Evolutionary conservation across 1,140 invertebrate genomes (phyloP), one percentile per base, ranked within the genome.

Genomic region (Aphis gossypii): DNA sequence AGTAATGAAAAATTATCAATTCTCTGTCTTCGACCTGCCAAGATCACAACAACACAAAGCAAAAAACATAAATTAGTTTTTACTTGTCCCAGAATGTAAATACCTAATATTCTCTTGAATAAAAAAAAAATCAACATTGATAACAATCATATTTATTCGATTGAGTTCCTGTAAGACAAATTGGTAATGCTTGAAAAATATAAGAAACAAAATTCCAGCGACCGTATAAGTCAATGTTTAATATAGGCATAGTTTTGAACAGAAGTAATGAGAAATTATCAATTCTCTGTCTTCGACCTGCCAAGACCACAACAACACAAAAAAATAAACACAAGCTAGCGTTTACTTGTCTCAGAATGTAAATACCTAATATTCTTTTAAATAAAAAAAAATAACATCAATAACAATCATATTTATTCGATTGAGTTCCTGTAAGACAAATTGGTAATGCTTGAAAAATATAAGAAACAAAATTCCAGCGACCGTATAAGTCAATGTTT

Each of bases 241-340:
- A 3, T 92, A 21, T 92, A 46, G 68, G 90, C 68, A 35, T 92
- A 48, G 41, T 82, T 92, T 92, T 92, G 90, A 92, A 92, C 68
- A 82, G n/a, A 4, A 23, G n/a, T 44, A 6, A 21, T 23, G 35
- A 92, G 44, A 51, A 68, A 44, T 82, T 46, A 76, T 46, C 18
- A 76, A 83, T 25, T 21, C 30, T 83, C 44, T 92, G 68, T 82
- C 68, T 92, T 92, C 44, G 90, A 92, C 41, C 48, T 82, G 90
- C 90, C 90, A 92, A 92, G n/a, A 30, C 0, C 23, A 91, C 1
- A 1, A 54, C 7, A 90, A 30, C 38, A 56, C 8, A 7, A 56
- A 9, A 6, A 38, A 0, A 84, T 44, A 23, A 38, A 84, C 41
- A 84, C 3, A 14, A 23, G 44, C 20, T 84, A 44, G 21, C 44